Evolutionary conservation across 2,888 invertebrate species (phyloP).

Genomic region (Drosophila putrida): DNA sequence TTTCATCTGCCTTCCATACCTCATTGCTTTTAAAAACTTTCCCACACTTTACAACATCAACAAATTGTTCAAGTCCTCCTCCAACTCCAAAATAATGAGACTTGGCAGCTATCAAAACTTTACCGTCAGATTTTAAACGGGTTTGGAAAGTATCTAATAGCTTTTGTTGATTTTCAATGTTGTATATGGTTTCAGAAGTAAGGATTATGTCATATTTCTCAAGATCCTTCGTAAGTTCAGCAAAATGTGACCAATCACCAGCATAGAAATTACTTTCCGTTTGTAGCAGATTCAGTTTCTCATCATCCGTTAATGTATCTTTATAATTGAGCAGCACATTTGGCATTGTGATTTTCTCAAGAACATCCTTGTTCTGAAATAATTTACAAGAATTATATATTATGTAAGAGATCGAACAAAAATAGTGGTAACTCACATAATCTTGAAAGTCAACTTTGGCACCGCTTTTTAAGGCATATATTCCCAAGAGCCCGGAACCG

Average conservation of each 20-base stretch:
- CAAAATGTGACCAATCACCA: conserved; percentile 91
- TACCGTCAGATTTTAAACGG: conserved; percentile 87
- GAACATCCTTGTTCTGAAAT: conserved; percentile 94
- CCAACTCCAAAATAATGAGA: conserved; percentile 98
- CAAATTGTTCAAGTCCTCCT: conserved; percentile 93
- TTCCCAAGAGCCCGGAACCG: conserved; percentile 95
- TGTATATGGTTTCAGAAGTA: conserved; percentile 97
- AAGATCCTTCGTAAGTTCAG: conserved; percentile 83
- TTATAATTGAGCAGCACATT: conserved; percentile 90
- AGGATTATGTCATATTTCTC: conserved; percentile 93
- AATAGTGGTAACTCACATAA: conserved; percentile 89
- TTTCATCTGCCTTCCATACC: conserved; percentile 88
- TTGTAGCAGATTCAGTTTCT: conserved; percentile 46
- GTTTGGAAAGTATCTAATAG: conserved; percentile 89
- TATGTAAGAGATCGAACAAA: background rate
- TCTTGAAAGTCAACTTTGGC: conserved; percentile 95
- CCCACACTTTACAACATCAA: conserved; percentile 87
- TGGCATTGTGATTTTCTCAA: conserved; percentile 92
- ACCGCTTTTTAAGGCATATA: conserved; percentile 89
- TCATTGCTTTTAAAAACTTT: conserved; percentile 87
- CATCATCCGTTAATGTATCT: conserved; percentile 34
- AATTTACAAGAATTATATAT: conserved; percentile 23
- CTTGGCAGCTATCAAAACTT: conserved; percentile 93
- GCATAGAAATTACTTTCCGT: conserved; percentile 87
- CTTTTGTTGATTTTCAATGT: conserved; percentile 91